Evolutionary conservation across 1,140 invertebrate genomes (phyloP).

Genomic region (Conus ventricosus): DNA sequence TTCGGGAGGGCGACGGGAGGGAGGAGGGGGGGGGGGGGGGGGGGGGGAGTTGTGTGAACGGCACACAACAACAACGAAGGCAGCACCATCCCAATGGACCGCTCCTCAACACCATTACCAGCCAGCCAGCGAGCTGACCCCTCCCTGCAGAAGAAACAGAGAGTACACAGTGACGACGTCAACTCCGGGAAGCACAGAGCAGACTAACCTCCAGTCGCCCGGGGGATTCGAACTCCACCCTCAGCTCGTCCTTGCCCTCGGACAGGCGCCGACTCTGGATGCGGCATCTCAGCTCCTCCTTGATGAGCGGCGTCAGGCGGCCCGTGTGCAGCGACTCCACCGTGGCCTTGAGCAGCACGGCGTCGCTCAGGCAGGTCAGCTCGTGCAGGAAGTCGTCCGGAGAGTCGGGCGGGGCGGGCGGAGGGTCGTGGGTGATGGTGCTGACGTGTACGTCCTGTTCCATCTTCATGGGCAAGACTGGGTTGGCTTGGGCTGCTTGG

Average conservation of each 20-base stretch:
- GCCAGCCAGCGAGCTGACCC: too few species aligned
- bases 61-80: too few species aligned
- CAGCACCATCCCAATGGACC: too few species aligned
- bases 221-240: slow-evolving; percentile 49
- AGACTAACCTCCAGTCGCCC: slow-evolving; percentile 42
- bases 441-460: slow-evolving; percentile 17
- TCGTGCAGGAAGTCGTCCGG: slow-evolving; percentile 37
- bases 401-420: slow-evolving; percentile 5
- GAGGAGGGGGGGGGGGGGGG: too few species aligned
- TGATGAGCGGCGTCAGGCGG: slow-evolving; percentile 54
- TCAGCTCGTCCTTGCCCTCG: slow-evolving; percentile 56
- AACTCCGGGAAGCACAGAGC: too few species aligned
- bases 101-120: too few species aligned
- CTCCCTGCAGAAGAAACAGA: too few species aligned
- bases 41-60: too few species aligned
- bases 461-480: slow-evolving; percentile 11
- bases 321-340: slow-evolving; percentile 47
- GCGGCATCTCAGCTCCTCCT: slow-evolving; percentile 52
- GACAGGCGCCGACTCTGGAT: slow-evolving; percentile 56
- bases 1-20: too few species aligned
- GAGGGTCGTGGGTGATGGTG: not conserved
- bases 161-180: too few species aligned
- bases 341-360: slow-evolving; percentile 44
- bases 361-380: slow-evolving; percentile 29
- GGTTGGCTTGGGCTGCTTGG: not conserved